Conservation (phyloP, 2,797 vertebrate species). For the Merluccius polli region DNA sequence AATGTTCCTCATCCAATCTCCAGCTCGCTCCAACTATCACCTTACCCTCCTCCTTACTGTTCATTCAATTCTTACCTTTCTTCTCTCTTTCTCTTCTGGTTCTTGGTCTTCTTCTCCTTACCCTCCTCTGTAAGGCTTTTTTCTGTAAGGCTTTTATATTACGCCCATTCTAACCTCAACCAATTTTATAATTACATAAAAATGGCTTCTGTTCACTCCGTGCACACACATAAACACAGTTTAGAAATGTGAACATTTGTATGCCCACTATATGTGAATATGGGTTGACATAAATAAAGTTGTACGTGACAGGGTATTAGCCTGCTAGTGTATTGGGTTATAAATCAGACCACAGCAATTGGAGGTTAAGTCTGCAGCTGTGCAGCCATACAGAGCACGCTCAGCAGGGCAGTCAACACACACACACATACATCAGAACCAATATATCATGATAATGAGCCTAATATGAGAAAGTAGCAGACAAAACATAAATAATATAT, state of each 20-base stretch:
- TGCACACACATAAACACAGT: slow-evolving; percentile 11
- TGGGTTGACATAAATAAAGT: neutral
- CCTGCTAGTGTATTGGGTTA: neutral
- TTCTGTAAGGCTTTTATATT: neutral
- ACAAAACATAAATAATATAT: slow-evolving; percentile 4
- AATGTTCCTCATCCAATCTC: neutral
- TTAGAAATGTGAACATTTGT: neutral
- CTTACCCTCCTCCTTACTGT: neutral
- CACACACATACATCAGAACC: slow-evolving; percentile 1
- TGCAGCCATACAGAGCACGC: neutral
- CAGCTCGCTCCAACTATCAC: no score
- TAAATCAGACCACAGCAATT: neutral
- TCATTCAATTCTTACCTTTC: neutral
- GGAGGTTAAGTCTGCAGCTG: neutral
- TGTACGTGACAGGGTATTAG: slow-evolving; percentile 3
- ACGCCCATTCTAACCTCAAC: neutral
- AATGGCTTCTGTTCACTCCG: neutral
- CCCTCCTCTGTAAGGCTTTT: neutral
- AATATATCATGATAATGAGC: slow-evolving; percentile 25
- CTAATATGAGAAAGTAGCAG: neutral
- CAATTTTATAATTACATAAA: neutral
- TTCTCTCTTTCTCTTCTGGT: neutral
- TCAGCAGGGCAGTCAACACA: neutral
- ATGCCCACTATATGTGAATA: neutral
- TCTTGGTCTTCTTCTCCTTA: neutral